Evolutionary conservation across 2,113 vertebrate genomes (phyloP).

Genomic region (Nesoenas mayeri): DNA sequence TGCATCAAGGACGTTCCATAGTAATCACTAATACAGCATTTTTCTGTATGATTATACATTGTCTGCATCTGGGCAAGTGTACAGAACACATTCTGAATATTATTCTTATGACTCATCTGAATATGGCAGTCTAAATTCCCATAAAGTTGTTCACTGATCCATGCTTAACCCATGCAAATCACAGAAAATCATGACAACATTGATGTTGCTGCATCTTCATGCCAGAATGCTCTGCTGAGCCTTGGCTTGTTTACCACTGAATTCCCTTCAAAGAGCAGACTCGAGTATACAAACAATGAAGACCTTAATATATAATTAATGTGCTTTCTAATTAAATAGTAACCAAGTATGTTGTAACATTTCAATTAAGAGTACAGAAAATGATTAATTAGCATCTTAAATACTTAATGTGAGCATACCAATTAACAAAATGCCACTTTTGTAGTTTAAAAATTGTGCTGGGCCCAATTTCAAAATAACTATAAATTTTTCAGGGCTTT

Average conservation of each 20-base stretch:
- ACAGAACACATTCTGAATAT: neutral
- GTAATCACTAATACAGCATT: neutral
- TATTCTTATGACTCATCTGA: neutral
- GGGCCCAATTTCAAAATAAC: neutral
- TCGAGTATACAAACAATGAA: slow-evolving; percentile 34
- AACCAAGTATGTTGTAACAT: slow-evolving; percentile 29
- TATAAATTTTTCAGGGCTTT: neutral
- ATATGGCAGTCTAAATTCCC: neutral
- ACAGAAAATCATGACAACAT: neutral
- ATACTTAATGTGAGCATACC: slow-evolving; percentile 38
- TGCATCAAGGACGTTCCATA: neutral
- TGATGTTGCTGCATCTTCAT: neutral
- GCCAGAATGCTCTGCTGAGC: slow-evolving; percentile 42
- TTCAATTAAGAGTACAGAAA: slow-evolving; percentile 50
- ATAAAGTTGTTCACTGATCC: neutral
- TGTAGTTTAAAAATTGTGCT: slow-evolving; percentile 22
- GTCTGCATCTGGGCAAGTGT: neutral
- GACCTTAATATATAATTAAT: slow-evolving; percentile 37
- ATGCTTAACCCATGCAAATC: neutral
- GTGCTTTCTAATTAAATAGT: slow-evolving; percentile 60
- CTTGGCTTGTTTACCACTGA: slow-evolving; percentile 25
- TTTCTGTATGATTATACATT: neutral
- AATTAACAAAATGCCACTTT: slow-evolving; percentile 49
- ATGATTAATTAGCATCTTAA: slow-evolving; percentile 55
- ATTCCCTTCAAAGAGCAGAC: slow-evolving; percentile 6